A percentile compares a stretch with the other conserved stretches of the same genome.
Evolutionary conservation across 2,113 vertebrate genomes (phyloP).

Genomic region (Platysteira castanea): DNA sequence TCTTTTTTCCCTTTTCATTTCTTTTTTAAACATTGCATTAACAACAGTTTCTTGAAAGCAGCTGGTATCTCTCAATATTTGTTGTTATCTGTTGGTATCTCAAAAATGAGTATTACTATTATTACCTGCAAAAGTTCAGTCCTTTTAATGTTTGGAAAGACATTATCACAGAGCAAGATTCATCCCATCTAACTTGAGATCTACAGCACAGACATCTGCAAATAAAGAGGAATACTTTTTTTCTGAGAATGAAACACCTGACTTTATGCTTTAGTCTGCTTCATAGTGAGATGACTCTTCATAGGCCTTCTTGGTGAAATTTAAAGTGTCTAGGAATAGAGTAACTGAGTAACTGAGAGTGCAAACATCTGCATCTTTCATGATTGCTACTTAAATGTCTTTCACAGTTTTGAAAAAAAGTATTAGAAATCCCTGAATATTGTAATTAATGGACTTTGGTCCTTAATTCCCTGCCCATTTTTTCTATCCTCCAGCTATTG

Average conservation of each 20-base stretch:
- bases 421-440: background rate
- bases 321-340: background rate
- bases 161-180: background rate
- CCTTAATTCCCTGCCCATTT: background rate
- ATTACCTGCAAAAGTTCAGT: background rate
- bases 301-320: background rate
- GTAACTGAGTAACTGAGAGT: background rate
- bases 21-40: background rate
- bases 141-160: background rate
- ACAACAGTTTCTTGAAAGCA: background rate
- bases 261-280: background rate
- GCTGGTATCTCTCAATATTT: background rate
- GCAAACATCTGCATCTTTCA: background rate
- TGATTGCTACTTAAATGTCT: background rate
- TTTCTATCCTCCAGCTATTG: background rate
- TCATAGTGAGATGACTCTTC: background rate
- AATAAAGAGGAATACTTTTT: background rate
- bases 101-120: background rate
- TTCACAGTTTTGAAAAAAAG: background rate
- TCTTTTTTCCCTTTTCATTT: fast-evolving
- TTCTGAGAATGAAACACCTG: background rate
- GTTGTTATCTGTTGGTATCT: background rate
- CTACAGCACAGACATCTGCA: background rate
- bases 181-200: background rate
- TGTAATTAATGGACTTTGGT: background rate